Evolutionary conservation across 2,113 vertebrate species (phyloP).

Genomic region (Alethe castanea): DNA sequence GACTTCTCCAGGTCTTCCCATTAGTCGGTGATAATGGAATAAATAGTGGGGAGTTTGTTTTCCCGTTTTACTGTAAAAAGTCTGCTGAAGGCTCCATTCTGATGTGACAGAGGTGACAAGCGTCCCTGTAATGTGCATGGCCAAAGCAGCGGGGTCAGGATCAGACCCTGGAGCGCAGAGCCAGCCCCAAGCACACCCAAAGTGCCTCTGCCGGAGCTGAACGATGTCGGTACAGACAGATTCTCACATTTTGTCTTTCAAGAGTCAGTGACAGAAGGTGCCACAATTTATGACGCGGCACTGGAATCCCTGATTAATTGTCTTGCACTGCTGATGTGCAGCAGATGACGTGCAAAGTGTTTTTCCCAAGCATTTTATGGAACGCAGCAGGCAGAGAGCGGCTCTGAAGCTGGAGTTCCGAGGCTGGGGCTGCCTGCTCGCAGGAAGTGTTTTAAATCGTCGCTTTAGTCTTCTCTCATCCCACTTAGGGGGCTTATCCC

Average conservation of each 20-base stretch:
- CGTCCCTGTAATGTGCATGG: fast-evolving
- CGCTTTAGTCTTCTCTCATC: not conserved
- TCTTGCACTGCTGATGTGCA: not conserved
- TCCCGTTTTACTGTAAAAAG: not conserved
- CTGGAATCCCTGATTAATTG: slow-evolving; percentile 33
- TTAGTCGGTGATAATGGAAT: not conserved
- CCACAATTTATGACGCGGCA: slow-evolving; percentile 3
- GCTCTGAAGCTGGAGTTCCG: not conserved
- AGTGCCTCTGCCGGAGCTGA: not conserved
- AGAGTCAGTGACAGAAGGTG: not conserved
- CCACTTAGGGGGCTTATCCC: not conserved
- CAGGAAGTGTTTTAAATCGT: not conserved
- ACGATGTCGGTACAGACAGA: not conserved
- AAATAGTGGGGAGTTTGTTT: not conserved
- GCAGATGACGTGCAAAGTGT: not conserved
- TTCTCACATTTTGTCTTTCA: not conserved
- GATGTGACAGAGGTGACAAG: not conserved
- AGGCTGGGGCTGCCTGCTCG: not conserved
- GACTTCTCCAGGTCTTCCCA: not conserved
- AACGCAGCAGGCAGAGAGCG: not conserved
- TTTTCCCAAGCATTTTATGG: slow-evolving; percentile 1
- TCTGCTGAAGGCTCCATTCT: not conserved
- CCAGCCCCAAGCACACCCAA: not conserved
- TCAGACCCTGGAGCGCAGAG: not conserved
- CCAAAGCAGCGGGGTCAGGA: not conserved